Conservation (phyloP, 2,797 vertebrate species). For the Serranus cabrilla region DNA sequence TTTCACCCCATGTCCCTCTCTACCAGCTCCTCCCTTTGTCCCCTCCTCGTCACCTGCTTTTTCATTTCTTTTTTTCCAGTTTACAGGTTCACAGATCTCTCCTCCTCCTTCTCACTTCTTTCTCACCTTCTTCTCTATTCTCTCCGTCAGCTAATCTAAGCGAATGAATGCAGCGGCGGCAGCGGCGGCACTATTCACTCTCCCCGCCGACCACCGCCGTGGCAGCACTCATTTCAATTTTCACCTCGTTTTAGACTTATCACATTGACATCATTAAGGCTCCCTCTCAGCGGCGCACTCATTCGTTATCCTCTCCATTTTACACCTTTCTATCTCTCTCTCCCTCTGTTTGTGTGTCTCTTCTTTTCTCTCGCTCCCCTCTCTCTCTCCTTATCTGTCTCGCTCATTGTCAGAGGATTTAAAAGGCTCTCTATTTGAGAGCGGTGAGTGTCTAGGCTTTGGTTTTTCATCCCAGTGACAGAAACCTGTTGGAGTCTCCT, state of each 20-base stretch:
- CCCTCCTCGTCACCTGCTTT: conserved; percentile 21
- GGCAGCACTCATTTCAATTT: conserved; percentile 79
- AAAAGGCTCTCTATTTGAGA: conserved; percentile 77
- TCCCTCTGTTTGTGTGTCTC: conserved; percentile 52
- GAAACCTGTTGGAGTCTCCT: conserved; percentile 77
- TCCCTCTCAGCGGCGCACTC: conserved; percentile 74
- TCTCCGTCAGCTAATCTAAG: conserved; percentile 62
- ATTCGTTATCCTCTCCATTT: conserved; percentile 80
- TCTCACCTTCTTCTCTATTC: conserved; percentile 53
- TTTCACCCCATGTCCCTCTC: conserved; percentile 9
- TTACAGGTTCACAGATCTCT: conserved; percentile 45
- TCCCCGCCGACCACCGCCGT: conserved; percentile 55
- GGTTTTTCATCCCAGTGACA: conserved; percentile 77
- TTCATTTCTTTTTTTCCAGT: conserved; percentile 20
- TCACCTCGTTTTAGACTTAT: conserved; percentile 79
- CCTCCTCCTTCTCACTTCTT: conserved; percentile 32
- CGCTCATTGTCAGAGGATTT: conserved; percentile 77
- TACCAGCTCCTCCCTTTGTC: conserved; percentile 5
- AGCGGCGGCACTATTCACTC: conserved; percentile 48
- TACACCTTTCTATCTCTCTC: conserved; percentile 69
- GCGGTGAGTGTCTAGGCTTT: conserved; percentile 71
- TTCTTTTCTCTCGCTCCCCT: conserved; percentile 37
- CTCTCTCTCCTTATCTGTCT: conserved; percentile 71
- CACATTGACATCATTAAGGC: conserved; percentile 81
- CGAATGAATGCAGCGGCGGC: conserved; percentile 49